Base-by-base conservation (phyloP, 2,888 invertebrate species). In the Phengaris alcon region DNA sequence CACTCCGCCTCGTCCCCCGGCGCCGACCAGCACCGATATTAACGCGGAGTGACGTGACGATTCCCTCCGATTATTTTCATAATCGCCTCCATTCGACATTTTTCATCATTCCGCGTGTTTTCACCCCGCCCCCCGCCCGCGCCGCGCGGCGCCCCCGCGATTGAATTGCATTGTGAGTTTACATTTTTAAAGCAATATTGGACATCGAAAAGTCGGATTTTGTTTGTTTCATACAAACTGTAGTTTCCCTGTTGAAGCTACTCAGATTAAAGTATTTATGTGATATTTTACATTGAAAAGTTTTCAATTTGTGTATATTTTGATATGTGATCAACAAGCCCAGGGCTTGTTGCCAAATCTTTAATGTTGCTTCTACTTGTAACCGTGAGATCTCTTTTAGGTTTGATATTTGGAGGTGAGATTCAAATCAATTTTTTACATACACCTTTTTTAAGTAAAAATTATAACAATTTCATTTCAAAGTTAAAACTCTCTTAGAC, bases 11-110 rank as follows among this genome's bases (percentile, higher is more conserved):
- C 2, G 7, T 3, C 46, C 13, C 68, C 44, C n/a, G 6, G 13
- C 13, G 46, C 35, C 8, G 68, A 46, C 1, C 72, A 51, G 48
- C 12, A 8, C 52, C 54, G 54, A 72, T 72, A 72, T 52, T 72
- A 72, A 72, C 72, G 52, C 22, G 22, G 72, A 72, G 72, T 72
- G 72, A 72, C 52, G 72, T 35, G 72, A 54, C 51, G 72, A 54
- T 54, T 72, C 52, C 72, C 72, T 72, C 13, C 72, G 22, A 72
- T 54, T 72, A 54, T 72, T 72, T 72, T 35, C 52, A 54, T 72
- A 72, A 72, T 72, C 72, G 72, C 72, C 72, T 72, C 52, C 52
- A 72, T 72, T 72, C 54, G 52, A 72, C 54, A 72, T 72, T 72
- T 72, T 72, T 72, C 35, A 72, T 72, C 52, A 54, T 52, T 72